A percentile compares a stretch with the other conserved stretches of the same genome.
phyloP scores from a whole-genome alignment of 2,113 vertebrate genomes.

The Terrapene triunguis region DNA sequence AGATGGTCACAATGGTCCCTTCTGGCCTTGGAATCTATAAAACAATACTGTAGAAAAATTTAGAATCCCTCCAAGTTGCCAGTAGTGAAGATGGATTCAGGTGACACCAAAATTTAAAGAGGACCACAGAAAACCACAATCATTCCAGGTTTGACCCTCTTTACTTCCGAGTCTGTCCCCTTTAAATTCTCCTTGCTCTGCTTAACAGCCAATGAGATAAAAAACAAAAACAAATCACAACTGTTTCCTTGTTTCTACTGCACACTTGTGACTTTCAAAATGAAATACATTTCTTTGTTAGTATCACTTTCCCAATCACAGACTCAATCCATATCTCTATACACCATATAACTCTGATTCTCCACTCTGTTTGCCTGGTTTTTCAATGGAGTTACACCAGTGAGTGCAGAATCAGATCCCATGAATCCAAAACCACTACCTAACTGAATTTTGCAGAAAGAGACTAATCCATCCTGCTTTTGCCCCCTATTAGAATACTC shows the following conservation, averaged over 20 bases:
- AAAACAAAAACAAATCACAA: background rate
- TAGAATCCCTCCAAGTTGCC: background rate
- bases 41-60: background rate
- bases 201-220: background rate
- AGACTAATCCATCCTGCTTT: rapidly evolving
- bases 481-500: background rate
- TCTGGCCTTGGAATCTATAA: background rate
- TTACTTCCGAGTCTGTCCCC: background rate
- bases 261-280: background rate
- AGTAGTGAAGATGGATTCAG: background rate
- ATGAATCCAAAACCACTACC: background rate
- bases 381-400: background rate
- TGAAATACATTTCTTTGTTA: background rate
- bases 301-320: background rate
- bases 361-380: rapidly evolving
- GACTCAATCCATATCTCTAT: rapidly evolving
- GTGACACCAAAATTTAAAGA: rapidly evolving
- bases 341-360: rapidly evolving
- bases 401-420: background rate
- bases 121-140: background rate
- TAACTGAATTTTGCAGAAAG: background rate
- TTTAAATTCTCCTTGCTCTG: background rate
- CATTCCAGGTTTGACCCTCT: background rate
- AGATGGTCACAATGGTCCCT: background rate
- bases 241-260: background rate